These are phyloP conservation scores for Danio rerio DNA, from an alignment of 2,113 vertebrate species.

Conservation along the genomic window DNA sequence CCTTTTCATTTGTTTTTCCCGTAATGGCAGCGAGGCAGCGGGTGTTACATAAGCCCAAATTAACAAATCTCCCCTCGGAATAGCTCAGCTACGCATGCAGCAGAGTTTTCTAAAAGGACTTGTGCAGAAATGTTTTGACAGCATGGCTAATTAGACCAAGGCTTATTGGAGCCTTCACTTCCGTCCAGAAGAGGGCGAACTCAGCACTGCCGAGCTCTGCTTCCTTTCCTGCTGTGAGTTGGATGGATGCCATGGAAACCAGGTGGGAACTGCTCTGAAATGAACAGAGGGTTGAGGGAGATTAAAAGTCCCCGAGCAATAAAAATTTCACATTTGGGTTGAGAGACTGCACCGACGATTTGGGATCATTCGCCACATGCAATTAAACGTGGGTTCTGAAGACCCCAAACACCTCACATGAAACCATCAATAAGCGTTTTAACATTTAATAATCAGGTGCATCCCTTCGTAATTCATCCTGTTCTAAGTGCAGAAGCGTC, in stretches of 20 bases:
- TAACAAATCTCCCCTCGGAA: slow-evolving; percentile 29
- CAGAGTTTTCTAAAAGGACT: slow-evolving; percentile 24
- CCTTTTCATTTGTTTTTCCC: slow-evolving; percentile 21
- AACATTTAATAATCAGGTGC: slow-evolving; percentile 27
- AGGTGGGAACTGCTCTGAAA: slow-evolving; percentile 60
- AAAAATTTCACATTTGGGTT: slow-evolving; percentile 46
- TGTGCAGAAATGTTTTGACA: slow-evolving; percentile 67
- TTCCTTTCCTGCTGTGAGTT: slow-evolving; percentile 78
- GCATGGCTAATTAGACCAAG: slow-evolving; percentile 69
- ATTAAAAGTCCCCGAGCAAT: slow-evolving; percentile 59
- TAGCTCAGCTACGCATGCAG: slow-evolving; percentile 23
- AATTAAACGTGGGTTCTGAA: neutral
- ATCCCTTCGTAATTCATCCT: slow-evolving; percentile 2
- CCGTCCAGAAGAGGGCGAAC: slow-evolving; percentile 78
- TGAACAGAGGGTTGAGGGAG: slow-evolving; percentile 58
- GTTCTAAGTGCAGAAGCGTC: slow-evolving; percentile 5
- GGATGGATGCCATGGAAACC: slow-evolving; percentile 70
- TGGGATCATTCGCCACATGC: neutral
- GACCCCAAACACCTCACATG: neutral
- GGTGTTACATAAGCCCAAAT: slow-evolving; percentile 49
- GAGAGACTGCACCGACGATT: slow-evolving; percentile 30
- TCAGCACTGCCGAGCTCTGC: slow-evolving; percentile 67
- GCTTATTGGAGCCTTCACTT: slow-evolving; percentile 72
- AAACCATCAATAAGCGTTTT: neutral
- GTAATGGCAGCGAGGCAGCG: slow-evolving; percentile 23